phyloP scores from a whole-genome alignment of 2,797 vertebrate species.

The Molossus molossus region DNA sequence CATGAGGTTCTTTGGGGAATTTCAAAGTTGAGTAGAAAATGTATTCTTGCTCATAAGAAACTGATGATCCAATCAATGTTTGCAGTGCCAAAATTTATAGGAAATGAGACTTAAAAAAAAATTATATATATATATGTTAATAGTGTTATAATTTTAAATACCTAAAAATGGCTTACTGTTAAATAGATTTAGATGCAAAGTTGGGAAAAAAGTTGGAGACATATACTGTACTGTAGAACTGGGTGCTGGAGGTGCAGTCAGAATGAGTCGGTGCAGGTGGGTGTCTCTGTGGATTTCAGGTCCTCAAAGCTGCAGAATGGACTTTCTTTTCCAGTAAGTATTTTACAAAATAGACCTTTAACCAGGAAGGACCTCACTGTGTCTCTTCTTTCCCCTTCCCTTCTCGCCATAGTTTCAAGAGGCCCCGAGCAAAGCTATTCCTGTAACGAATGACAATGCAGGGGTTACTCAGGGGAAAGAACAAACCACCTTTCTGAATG shows the following conservation, averaged over 20 bases:
- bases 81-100: neutral
- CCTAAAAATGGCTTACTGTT: neutral
- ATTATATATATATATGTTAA: neutral
- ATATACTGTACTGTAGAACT: neutral
- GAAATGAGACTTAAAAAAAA: neutral
- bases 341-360: constrained; percentile 5
- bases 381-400: neutral
- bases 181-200: neutral
- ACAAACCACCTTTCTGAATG: neutral
- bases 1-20: neutral
- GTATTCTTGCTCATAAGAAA: neutral
- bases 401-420: neutral
- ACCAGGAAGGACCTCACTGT: neutral
- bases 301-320: neutral
- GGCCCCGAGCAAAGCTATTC: neutral
- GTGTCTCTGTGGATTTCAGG: neutral
- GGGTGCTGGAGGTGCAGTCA: neutral
- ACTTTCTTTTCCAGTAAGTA: neutral
- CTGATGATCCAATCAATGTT: neutral
- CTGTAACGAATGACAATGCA: neutral
- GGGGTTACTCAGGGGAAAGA: neutral
- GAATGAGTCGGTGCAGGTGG: neutral
- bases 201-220: constrained; percentile 7
- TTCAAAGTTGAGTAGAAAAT: constrained; percentile 16
- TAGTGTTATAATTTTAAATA: neutral